phyloP scores from a whole-genome alignment of 2,888 invertebrate genomes.

The Pterostichus niger region DNA sequence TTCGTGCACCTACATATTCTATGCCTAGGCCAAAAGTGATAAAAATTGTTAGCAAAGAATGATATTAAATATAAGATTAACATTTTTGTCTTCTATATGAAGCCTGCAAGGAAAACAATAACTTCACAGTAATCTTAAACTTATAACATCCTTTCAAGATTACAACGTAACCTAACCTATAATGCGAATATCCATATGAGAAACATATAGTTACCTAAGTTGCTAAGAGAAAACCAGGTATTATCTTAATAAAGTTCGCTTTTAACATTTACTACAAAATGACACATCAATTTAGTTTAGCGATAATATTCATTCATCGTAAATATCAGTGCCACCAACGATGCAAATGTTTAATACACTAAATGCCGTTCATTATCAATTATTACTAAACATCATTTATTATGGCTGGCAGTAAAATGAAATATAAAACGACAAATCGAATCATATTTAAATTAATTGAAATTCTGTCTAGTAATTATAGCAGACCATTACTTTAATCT shows the following conservation, averaged over 20 bases:
- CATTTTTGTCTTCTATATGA: too few relatives aligned
- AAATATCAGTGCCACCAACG: conserved; percentile 8
- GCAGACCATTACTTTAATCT: not conserved
- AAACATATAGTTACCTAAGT: not conserved
- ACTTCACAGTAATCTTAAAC: not conserved
- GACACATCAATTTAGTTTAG: conserved; percentile 8
- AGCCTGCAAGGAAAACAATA: too few relatives aligned
- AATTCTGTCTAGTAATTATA: not conserved
- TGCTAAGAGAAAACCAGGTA: conserved; percentile 7
- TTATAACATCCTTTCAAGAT: not conserved
- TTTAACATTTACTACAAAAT: not conserved
- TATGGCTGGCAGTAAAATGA: conserved; percentile 6
- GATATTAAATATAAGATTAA: too few relatives aligned
- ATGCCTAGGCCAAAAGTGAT: too few relatives aligned
- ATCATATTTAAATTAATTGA: not conserved
- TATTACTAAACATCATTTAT: not conserved
- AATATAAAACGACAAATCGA: not conserved
- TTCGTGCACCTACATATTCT: too few relatives aligned
- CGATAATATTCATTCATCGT: not conserved
- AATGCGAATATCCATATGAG: not conserved
- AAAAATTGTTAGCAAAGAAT: too few relatives aligned
- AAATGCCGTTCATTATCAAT: conserved; percentile 3
- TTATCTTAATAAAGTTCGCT: not conserved
- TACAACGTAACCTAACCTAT: not conserved
- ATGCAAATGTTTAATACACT: not conserved